Base-by-base conservation (phyloP, 1,140 invertebrate genomes). In the Hylaeus anthracinus region DNA sequence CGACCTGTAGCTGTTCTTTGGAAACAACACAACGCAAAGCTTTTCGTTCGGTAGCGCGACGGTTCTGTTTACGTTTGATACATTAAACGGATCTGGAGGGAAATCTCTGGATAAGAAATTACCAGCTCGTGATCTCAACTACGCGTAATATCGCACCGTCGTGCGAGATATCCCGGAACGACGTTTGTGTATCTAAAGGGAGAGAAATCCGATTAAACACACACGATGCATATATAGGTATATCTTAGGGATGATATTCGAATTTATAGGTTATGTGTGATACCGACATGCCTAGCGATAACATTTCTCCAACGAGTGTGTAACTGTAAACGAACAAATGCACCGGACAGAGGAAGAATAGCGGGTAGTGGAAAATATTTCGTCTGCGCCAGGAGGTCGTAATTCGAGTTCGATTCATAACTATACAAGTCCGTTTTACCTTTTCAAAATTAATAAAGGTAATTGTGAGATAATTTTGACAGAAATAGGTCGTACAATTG, bases 81-180 rank as follows among this genome's bases (percentile, higher is more conserved):
- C 85, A 76, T 88, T 86, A 83, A 88, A 87, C 80, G 77, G 77
- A 87, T 81, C 83, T 84, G 72, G 87, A 70, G 56, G 66, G 70
- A 74, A 65, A 80, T 55, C 60, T 81, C 81, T 55, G 81, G 71
- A 80, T 61, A 72, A 80, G 73, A 75, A 78, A 81, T 90, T 89
- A 90, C 81, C 90, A 91, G 90, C 89, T 90, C 87, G 88, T 91
- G 90, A 91, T 91, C 90, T 91, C 90, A 90, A 85, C 72, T 85
- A 85, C 43, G 82, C 65, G 75, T 90, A 90, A 85, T 80, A 80
- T 81, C 69, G 79, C 83, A 84, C 60, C 65, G 45, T 78, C 55
- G 77, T 83, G 65, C 73, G 82, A 84, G 65, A 66, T 83, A 26
- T 26, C 26, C 63, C 82, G 88, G 72, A 88, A 85, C 76, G 82